Evolutionary conservation across 1,140 invertebrate genomes (phyloP).

Genomic region (Coelopa frigida): DNA sequence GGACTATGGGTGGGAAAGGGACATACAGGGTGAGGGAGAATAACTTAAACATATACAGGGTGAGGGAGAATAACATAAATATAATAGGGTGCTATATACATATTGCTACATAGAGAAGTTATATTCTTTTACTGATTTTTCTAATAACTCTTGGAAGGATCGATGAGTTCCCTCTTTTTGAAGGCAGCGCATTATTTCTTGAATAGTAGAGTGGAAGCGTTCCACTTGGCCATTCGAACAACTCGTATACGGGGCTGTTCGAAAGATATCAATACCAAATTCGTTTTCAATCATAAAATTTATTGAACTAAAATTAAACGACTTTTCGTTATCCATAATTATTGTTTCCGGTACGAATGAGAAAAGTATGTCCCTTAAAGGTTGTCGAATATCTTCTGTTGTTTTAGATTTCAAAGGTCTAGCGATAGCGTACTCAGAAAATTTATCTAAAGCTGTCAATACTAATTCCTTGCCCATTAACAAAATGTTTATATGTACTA

Average conservation of each 20-base stretch:
- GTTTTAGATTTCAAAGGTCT: background rate
- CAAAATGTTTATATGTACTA: constrained; percentile 7
- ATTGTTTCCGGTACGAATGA: constrained; percentile 8
- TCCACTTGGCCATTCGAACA: constrained; percentile 15
- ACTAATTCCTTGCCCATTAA: constrained; percentile 1
- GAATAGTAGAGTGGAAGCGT: constrained; percentile 17
- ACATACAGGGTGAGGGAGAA: too few relatives aligned
- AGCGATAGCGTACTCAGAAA: constrained; percentile 6
- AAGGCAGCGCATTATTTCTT: constrained; percentile 14
- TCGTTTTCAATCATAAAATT: constrained; percentile 5
- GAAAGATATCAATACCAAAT: constrained; percentile 5
- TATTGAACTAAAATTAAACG: constrained; percentile 8
- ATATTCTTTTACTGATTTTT: constrained; percentile 13
- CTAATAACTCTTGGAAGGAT: constrained; percentile 7
- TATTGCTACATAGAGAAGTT: constrained; percentile 12
- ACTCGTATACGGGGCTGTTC: constrained; percentile 10
- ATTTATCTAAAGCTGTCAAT: constrained; percentile 10
- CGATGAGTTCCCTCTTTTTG: constrained; percentile 3
- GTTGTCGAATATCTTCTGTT: constrained; percentile 7
- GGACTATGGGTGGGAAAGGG: too few relatives aligned
- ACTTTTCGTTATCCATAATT: constrained; percentile 14
- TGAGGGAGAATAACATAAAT: too few relatives aligned
- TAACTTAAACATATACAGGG: too few relatives aligned
- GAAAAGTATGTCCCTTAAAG: constrained; percentile 4
- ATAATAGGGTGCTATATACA: too few relatives aligned